These are phyloP conservation scores for Montipora sp. DNA, from an alignment of 64 coral and sea anemone genomes.

Conservation along the genomic window DNA sequence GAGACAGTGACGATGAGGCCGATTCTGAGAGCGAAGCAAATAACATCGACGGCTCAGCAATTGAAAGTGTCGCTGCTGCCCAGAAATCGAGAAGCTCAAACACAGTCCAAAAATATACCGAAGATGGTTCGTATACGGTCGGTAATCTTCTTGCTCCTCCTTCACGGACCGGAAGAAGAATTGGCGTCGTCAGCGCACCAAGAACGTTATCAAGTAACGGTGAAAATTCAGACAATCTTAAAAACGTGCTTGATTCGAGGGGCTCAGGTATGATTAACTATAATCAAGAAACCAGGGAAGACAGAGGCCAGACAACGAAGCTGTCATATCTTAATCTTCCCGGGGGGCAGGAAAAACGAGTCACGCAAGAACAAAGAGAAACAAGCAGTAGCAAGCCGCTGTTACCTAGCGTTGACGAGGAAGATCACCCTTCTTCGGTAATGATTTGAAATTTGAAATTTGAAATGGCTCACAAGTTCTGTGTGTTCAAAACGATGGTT, in stretches of 20 bases:
- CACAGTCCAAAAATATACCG: background rate
- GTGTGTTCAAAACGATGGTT: no score
- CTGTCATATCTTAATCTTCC: background rate
- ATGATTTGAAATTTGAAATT: background rate
- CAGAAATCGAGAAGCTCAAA: conserved; percentile 11
- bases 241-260: background rate
- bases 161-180: conserved; percentile 1
- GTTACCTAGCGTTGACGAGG: conserved; percentile 38
- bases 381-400: background rate
- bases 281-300: background rate
- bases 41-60: background rate
- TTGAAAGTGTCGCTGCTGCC: conserved; percentile 25
- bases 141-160: background rate
- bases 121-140: background rate
- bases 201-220: background rate
- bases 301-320: background rate
- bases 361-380: background rate
- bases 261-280: background rate
- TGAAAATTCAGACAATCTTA: conserved; percentile 27
- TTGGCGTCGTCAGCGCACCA: conserved; percentile 12
- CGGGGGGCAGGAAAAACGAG: background rate
- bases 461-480: no score
- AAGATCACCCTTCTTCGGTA: conserved; percentile 33
- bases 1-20: conserved; percentile 11
- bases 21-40: conserved; percentile 28